Evolutionary conservation across 2,797 vertebrate species (phyloP).

Genomic region (Protonibea diacanthus): DNA sequence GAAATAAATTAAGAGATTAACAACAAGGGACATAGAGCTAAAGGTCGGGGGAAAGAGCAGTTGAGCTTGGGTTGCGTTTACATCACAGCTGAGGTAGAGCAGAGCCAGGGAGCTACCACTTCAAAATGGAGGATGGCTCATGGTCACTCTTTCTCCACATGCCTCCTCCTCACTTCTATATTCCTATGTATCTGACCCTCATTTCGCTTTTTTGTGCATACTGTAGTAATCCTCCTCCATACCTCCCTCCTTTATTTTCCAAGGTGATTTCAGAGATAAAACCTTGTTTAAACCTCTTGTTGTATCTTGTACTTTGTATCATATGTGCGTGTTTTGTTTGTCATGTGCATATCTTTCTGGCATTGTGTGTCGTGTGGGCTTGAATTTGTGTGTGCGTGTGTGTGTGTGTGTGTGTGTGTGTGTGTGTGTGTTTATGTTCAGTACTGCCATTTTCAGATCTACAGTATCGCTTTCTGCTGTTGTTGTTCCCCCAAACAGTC

Average conservation of each 20-base stretch:
- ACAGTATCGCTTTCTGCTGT: conserved; percentile 24
- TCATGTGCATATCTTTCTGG: background rate
- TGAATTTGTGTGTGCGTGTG: background rate
- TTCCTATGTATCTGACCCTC: conserved; percentile 2
- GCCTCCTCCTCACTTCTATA: conserved; percentile 18
- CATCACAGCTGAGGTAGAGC: conserved; percentile 52
- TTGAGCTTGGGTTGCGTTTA: conserved; percentile 71
- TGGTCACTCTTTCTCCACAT: conserved; percentile 37
- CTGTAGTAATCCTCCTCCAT: conserved; percentile 29
- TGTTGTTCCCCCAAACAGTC: conserved; percentile 39
- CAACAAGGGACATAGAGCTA: conserved; percentile 46
- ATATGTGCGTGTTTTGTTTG: conserved; percentile 1
- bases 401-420: background rate
- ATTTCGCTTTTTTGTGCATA: background rate
- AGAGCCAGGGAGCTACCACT: conserved; percentile 54
- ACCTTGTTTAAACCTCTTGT: conserved; percentile 27
- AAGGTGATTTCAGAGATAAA: conserved; percentile 33
- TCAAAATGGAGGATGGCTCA: conserved; percentile 74
- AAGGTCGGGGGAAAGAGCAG: conserved; percentile 61
- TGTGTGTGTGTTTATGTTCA: conserved; percentile 8
- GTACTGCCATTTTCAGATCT: conserved; percentile 15
- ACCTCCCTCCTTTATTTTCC: conserved; percentile 21
- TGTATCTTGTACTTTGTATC: too few relatives aligned
- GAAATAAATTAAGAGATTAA: conserved; percentile 58
- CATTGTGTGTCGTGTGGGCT: background rate